Evolutionary conservation across 2,888 invertebrate species (phyloP), one percentile per base, ranked within the genome.

Genomic region (Rhyacophila evoluta): DNA sequence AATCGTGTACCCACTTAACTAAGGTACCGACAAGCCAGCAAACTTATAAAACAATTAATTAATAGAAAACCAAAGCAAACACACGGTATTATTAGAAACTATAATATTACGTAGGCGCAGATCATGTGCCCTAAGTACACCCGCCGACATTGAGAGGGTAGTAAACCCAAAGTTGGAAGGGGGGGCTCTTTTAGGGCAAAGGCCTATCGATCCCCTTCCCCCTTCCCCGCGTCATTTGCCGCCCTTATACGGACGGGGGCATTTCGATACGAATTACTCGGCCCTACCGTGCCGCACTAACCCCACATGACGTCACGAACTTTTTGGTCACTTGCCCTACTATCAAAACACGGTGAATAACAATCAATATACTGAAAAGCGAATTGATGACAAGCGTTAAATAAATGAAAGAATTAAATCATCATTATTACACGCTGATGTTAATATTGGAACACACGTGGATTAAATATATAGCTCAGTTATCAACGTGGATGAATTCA

Each of bases 271-370:
- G 55, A 55, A 55, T 55, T 55, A 55, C 55, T 10, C 15, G 19
- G 8, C 55, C 15, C 55, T 10, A 10, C 25, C 3, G 6, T 38
- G 11, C 12, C 39, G 15, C 55, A 55, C 55, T 10, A 6, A 10
- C 19, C 55, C 55, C 19, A n/a, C n/a, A 55, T 55, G 55, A 55
- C 25, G 55, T 55, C 55, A 55, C 10, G 19, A 1, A 55, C 55
- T 55, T 55, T 55, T 55, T 55, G 55, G 55, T 55, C 55, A 55
- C 19, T 55, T 19, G 19, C 55, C 55, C 19, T n/a, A n/a, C n/a
- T n/a, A 25, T 25, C 29, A 33, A 4, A 19, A 15, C 55, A 25
- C 6, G 29, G 29, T 25, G 25, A 25, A 19, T 55, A 55, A 19
- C 19, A 55, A 55, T 55, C 19, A 55, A 55, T 55, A 19, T 19